Conservation (phyloP, 2,113 vertebrate species). For the Oreamnos americanus region DNA sequence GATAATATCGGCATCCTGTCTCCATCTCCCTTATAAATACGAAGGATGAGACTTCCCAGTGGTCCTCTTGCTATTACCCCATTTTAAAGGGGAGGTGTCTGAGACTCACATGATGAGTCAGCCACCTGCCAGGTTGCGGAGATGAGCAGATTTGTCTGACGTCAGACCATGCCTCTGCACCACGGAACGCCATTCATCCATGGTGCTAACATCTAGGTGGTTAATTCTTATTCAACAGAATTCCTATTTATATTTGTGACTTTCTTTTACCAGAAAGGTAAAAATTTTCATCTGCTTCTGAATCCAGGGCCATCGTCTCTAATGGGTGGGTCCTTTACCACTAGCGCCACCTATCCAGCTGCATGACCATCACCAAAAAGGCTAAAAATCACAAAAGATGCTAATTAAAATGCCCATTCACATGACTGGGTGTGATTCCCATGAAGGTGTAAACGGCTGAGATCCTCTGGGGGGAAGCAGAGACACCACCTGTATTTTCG, state of each 20-base stretch:
- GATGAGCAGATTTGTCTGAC: accelerated
- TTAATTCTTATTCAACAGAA: neutral
- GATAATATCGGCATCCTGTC: neutral
- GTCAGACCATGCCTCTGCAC: neutral
- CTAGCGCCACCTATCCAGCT: neutral
- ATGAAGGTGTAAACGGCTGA: neutral
- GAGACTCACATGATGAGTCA: neutral
- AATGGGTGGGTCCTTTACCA: neutral
- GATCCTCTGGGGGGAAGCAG: neutral
- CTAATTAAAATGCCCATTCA: neutral
- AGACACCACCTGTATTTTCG: neutral
- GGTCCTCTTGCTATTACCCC: neutral
- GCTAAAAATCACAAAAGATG: neutral
- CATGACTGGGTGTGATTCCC: too few relatives aligned
- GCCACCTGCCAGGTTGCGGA: accelerated
- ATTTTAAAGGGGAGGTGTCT: neutral
- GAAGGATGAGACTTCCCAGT: neutral
- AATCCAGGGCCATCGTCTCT: neutral
- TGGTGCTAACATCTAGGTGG: neutral
- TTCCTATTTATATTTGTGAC: neutral
- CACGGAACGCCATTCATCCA: neutral
- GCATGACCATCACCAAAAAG: neutral
- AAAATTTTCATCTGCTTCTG: neutral
- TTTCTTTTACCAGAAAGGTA: neutral
- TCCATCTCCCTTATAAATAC: neutral